Evolutionary conservation across 2,113 vertebrate genomes (phyloP), one percentile per base, ranked within the genome.

Genomic region (Hypomesus transpacificus): DNA sequence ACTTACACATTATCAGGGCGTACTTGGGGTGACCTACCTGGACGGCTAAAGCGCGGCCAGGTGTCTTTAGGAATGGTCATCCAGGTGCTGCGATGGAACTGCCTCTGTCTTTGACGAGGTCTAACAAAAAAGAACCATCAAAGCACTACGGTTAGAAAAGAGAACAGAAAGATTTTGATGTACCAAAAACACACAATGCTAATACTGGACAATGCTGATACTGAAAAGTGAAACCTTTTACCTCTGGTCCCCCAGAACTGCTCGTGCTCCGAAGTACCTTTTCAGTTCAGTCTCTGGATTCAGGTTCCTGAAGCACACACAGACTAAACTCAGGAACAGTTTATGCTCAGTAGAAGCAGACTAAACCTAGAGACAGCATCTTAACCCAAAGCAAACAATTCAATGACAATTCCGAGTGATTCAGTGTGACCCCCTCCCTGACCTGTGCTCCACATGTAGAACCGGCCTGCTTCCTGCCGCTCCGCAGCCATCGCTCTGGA

Each of bases 241-340:
- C 96, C 95, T 96, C 84, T 97, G 96, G 68, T 99, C 96, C 3
- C 96, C 97, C 0, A 98, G 89, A 74, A 99, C 93, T 1, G 96
- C 96, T 5, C 96, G 94, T 78, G 94, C 95, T 50, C 97, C 97
- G 51, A 99, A 99, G 83, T 96, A 98, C 85, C 95, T 94, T 88
- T 98, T 99, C 82, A 98, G 84, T 85, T 99, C 97, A 0, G 94
- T 99, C 80, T 99, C 97, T 69, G 96, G 93, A 85, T 98, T 99
- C 87, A 99, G 85, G 89, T 98, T 98, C 80, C 97, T 99, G 69
- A 7, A 71, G 62, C 24, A 34, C 28, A 56, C 2, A 74, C 1
- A 84, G 11, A 66, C 21, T 52, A 78, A 52, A 26, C 18, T 63
- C 9, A 62, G 4, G 7, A 14, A 9, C 39, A 46, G 39, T 46